Evolutionary conservation across 2,113 vertebrate species (phyloP).

Genomic region (Urocolius indicus): DNA sequence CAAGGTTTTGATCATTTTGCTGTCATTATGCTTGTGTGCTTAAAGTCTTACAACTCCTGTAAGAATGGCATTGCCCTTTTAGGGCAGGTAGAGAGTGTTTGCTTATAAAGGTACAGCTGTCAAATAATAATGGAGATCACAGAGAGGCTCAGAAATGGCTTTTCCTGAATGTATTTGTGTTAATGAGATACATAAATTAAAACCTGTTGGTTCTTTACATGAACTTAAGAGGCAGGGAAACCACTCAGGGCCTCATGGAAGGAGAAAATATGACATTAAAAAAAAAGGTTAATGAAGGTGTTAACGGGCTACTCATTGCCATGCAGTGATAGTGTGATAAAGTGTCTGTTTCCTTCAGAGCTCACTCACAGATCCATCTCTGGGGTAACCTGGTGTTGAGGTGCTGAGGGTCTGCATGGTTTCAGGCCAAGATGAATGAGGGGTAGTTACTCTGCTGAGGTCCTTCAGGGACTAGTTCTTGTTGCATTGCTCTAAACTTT

Average conservation of each 20-base stretch:
- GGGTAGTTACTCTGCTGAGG: not conserved
- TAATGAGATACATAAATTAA: not conserved
- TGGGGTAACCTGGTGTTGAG: not conserved
- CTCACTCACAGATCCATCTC: not conserved
- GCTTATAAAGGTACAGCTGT: not conserved
- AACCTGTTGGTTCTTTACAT: not conserved
- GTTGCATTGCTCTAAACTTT: not conserved
- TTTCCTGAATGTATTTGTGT: not conserved
- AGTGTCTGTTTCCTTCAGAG: not conserved
- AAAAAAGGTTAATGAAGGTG: fast-evolving
- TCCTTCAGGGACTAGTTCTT: not conserved
- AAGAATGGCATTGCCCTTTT: not conserved
- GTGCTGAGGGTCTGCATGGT: not conserved
- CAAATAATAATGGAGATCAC: not conserved
- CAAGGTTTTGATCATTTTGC: not conserved
- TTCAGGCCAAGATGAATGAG: not conserved
- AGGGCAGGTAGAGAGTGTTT: not conserved
- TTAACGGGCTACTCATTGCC: not conserved
- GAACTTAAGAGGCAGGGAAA: not conserved
- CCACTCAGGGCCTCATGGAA: too few species aligned
- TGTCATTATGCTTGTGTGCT: not conserved
- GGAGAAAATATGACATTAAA: not conserved
- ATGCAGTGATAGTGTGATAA: not conserved
- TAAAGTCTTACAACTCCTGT: not conserved
- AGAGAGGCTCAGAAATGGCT: not conserved